Evolutionary conservation across 2,888 invertebrate species (phyloP).

Genomic region (Nemapogon koenigi): DNA sequence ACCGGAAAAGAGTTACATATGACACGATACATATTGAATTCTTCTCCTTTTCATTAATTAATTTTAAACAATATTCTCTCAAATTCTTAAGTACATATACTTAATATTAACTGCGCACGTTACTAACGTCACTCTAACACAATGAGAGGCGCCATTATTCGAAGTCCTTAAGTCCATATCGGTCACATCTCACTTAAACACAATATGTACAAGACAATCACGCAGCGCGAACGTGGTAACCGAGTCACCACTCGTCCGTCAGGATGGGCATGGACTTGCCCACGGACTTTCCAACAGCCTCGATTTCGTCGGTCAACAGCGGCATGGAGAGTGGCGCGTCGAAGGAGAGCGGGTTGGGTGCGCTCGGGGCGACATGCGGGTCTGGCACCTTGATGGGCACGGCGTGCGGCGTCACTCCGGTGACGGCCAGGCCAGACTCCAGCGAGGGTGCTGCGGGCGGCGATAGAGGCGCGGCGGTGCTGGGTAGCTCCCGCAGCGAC

Average conservation of each 20-base stretch:
- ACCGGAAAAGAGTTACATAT: too few relatives aligned
- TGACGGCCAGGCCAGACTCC: slow-evolving; percentile 64
- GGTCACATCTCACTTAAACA: too few relatives aligned
- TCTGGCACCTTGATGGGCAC: slow-evolving; percentile 80
- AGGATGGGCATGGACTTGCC: slow-evolving; percentile 52
- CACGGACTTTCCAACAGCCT: slow-evolving; percentile 20
- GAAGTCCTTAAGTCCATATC: too few relatives aligned
- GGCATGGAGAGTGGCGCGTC: slow-evolving; percentile 64
- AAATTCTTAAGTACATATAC: too few relatives aligned
- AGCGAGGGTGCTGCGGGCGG: slow-evolving; percentile 39
- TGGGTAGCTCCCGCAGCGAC: slow-evolving; percentile 79
- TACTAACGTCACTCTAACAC: too few relatives aligned
- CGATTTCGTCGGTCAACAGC: slow-evolving; percentile 57
- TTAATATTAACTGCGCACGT: too few relatives aligned
- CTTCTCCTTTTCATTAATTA: too few relatives aligned
- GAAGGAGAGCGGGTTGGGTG: slow-evolving; percentile 37
- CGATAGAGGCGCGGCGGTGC: slow-evolving; percentile 40
- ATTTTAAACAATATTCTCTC: too few relatives aligned
- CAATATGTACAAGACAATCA: too few relatives aligned
- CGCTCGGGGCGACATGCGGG: slow-evolving; percentile 70
- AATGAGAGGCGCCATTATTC: too few relatives aligned
- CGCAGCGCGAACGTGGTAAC: slow-evolving; percentile 28
- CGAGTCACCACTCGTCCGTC: slow-evolving; percentile 41
- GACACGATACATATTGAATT: too few relatives aligned
- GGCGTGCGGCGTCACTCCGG: slow-evolving; percentile 60